Evolutionary conservation across 2,797 vertebrate species (phyloP).

Genomic region (Brotogeris chrysoptera): DNA sequence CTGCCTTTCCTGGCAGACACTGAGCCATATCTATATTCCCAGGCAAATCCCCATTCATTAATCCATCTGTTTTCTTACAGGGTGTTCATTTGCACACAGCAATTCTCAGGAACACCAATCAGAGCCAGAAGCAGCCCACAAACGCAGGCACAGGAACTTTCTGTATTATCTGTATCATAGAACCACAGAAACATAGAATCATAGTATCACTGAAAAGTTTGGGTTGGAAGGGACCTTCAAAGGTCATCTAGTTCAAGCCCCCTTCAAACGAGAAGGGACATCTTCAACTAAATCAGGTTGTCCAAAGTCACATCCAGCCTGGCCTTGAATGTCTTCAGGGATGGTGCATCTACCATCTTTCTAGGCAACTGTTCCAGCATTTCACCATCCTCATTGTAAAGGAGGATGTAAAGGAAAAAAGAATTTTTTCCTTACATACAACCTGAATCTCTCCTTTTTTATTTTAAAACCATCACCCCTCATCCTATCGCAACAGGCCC

Average conservation of each 20-base stretch:
- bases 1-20: neutral
- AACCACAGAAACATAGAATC: neutral
- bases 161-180: rapidly evolving
- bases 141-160: rapidly evolving
- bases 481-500: neutral
- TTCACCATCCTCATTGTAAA: neutral
- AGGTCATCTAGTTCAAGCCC: neutral
- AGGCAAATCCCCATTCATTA: neutral
- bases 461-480: neutral
- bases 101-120: neutral
- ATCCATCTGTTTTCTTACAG: neutral
- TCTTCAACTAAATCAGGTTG: neutral
- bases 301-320: neutral
- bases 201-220: neutral
- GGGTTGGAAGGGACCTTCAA: neutral
- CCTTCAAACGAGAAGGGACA: neutral
- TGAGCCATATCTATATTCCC: neutral
- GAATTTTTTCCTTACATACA: neutral
- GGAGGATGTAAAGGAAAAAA: neutral
- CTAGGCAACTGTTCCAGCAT: neutral
- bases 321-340: neutral
- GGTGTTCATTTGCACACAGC: neutral
- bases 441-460: neutral
- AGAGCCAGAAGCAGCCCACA: neutral
- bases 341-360: neutral